Evolutionary conservation across 1,140 invertebrate genomes (phyloP).

Genomic region (Zophobas morio): DNA sequence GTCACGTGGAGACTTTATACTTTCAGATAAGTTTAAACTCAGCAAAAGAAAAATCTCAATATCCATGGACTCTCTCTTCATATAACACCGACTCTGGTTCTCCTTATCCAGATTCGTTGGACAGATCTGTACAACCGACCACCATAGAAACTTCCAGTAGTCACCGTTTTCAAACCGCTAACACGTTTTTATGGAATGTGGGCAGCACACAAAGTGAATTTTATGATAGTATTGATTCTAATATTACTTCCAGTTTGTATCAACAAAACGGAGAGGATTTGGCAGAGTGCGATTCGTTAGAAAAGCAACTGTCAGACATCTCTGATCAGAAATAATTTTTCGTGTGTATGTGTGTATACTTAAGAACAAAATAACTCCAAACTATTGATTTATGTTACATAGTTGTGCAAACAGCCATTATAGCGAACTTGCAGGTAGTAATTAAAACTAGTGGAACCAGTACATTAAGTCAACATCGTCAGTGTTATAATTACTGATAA

Average conservation of each 20-base stretch:
- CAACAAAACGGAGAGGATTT: slow-evolving; percentile 69
- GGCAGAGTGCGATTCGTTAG: slow-evolving; percentile 73
- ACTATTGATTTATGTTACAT: background rate
- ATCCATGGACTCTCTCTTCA: slow-evolving; percentile 69
- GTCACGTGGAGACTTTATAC: slow-evolving; percentile 13
- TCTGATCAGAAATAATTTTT: slow-evolving; percentile 55
- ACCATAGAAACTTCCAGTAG: slow-evolving; percentile 63
- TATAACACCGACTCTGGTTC: slow-evolving; percentile 60
- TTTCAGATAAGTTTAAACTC: slow-evolving; percentile 59
- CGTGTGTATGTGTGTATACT: slow-evolving; percentile 4
- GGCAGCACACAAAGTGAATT: slow-evolving; percentile 51
- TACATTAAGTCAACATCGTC: background rate
- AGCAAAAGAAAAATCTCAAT: slow-evolving; percentile 65
- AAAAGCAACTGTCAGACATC: slow-evolving; percentile 62
- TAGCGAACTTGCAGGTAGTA: background rate
- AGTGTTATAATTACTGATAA: background rate
- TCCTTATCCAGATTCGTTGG: slow-evolving; percentile 64
- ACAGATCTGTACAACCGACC: slow-evolving; percentile 64
- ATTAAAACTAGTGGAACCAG: background rate
- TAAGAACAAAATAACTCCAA: slow-evolving; percentile 7
- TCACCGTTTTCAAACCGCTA: slow-evolving; percentile 68
- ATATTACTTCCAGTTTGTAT: slow-evolving; percentile 67
- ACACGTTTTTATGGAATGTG: slow-evolving; percentile 67
- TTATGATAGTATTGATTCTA: slow-evolving; percentile 74
- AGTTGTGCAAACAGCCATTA: background rate